Percentiles rank a stretch among this genome's conserved stretches.
phyloP scores from a whole-genome alignment of 2,888 invertebrate species.

The Euplexia lucipara region DNA sequence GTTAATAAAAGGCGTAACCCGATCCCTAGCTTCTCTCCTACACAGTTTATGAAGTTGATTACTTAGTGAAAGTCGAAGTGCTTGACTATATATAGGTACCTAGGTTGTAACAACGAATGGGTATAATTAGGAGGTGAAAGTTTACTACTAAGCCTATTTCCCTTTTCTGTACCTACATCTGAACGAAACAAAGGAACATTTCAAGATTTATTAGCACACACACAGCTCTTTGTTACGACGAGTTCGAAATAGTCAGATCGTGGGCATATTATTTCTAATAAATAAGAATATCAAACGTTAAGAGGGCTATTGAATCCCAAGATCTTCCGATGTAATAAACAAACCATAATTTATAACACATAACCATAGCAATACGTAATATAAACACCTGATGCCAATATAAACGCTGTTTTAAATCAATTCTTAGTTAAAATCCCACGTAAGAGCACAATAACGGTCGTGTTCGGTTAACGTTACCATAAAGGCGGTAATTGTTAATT shows the following conservation, averaged over 20 bases:
- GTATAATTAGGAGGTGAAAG: constrained; percentile 61
- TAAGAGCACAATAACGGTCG: constrained; percentile 75
- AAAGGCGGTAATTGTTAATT: constrained; percentile 86
- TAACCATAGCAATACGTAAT: constrained; percentile 45
- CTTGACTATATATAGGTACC: constrained; percentile 31
- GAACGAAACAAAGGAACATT: constrained; percentile 41
- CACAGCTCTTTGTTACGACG: constrained; percentile 1
- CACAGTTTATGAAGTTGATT: constrained; percentile 60
- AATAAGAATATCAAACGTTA: constrained; percentile 53
- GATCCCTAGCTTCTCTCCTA: constrained; percentile 48
- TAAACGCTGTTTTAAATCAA: constrained; percentile 66
- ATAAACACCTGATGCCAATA: constrained; percentile 60
- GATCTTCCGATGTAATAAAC: constrained; percentile 46
- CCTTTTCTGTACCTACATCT: constrained; percentile 45
- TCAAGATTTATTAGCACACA: constrained; percentile 23
- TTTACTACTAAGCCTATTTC: constrained; percentile 48
- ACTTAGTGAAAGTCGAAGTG: constrained; percentile 58
- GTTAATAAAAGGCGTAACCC: constrained; percentile 50
- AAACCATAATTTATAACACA: constrained; percentile 42
- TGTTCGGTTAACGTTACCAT: constrained; percentile 71
- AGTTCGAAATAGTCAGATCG: constrained; percentile 6
- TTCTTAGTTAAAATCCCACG: constrained; percentile 72
- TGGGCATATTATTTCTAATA: not conserved
- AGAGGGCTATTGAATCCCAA: constrained; percentile 33
- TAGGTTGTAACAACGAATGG: constrained; percentile 48